A percentile compares a stretch with the other conserved stretches of the same genome.
phyloP scores from a whole-genome alignment of 2,113 vertebrate genomes.

The Oophaga pumilio region DNA sequence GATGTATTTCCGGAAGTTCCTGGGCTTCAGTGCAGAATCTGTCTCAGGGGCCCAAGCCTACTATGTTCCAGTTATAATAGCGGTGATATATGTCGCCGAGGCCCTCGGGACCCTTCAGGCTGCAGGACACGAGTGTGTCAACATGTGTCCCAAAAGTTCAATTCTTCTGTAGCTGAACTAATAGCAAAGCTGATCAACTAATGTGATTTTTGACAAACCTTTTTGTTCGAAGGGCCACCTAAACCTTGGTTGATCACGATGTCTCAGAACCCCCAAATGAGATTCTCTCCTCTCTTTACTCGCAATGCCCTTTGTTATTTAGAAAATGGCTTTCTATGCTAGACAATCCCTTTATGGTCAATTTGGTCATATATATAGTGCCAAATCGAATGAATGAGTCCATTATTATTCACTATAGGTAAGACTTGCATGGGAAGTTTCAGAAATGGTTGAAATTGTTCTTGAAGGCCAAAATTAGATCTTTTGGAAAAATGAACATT shows the following conservation, averaged over 20 bases:
- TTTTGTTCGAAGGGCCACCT: too few species aligned
- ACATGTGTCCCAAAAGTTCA: too few species aligned
- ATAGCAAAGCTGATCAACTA: too few species aligned
- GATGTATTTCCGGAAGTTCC: not conserved
- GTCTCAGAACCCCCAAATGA: too few species aligned
- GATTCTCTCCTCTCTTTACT: too few species aligned
- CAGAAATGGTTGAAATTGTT: not conserved
- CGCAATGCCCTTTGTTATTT: not conserved
- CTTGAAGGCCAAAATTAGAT: not conserved
- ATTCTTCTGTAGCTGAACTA: too few species aligned
- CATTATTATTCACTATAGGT: not conserved
- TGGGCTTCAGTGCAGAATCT: not conserved
- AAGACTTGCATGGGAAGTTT: not conserved
- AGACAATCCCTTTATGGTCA: not conserved
- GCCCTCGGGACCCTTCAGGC: too few species aligned
- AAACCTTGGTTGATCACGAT: too few species aligned
- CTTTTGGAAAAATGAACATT: not conserved
- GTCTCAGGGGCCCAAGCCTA: not conserved
- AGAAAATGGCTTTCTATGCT: not conserved
- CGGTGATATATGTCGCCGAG: too few species aligned
- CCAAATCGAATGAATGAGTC: not conserved
- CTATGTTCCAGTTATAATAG: not conserved
- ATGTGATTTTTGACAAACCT: too few species aligned
- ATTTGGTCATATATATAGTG: not conserved
- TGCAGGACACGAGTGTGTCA: too few species aligned